Evolutionary conservation across 2,888 invertebrate genomes (phyloP).

Genomic region (Beris chalybata): DNA sequence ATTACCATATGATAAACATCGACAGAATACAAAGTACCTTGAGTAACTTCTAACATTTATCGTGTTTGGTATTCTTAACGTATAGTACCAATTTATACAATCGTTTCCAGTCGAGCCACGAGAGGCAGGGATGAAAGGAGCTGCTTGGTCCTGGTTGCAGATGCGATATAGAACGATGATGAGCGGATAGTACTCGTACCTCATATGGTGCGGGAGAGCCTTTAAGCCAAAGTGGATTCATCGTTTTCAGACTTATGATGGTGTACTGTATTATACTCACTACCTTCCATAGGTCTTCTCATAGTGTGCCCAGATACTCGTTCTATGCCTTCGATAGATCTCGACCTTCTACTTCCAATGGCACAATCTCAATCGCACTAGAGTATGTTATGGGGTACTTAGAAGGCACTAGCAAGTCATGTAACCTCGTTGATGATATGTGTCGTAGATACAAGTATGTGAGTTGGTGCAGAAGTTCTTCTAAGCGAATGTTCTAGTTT

Average conservation of each 20-base stretch:
- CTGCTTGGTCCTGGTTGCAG: too few species aligned
- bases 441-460: too few species aligned
- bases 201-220: conserved; percentile 17
- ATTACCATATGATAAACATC: conserved; percentile 34
- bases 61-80: conserved; percentile 33
- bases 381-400: conserved; percentile 23
- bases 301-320: not conserved
- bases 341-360: not conserved
- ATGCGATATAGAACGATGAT: not conserved
- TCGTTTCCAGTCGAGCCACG: conserved; percentile 18
- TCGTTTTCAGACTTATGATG: conserved; percentile 26
- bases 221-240: conserved; percentile 35
- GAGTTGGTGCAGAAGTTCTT: too few species aligned
- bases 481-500: too few species aligned
- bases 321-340: not conserved
- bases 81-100: conserved; percentile 34
- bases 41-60: conserved; percentile 26
- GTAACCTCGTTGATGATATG: not conserved
- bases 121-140: not conserved
- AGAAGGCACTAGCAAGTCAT: conserved; percentile 18
- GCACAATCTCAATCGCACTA: conserved; percentile 29
- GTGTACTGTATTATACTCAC: not conserved
- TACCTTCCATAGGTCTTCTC: not conserved
- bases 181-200: not conserved
- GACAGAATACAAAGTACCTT: conserved; percentile 31